Base-by-base conservation (phyloP, 2,888 invertebrate species). In the Drosophila algonquin region DNA sequence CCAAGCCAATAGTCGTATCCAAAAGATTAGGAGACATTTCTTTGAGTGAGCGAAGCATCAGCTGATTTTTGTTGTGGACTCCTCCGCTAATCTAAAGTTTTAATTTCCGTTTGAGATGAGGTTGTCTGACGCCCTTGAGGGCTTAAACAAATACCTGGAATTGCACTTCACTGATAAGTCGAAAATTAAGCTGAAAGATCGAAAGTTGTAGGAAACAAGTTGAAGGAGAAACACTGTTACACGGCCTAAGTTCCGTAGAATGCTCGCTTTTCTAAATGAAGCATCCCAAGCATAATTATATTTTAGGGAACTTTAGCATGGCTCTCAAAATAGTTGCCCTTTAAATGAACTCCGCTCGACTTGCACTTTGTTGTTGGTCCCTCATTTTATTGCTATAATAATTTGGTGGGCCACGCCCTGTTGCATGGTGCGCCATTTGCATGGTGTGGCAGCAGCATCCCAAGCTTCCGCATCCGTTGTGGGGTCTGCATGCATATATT, bases 401-500 rank as follows among this genome's bases (percentile, higher is more conserved):
- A 24, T 71, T 54, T 40, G n/a, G 27, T 27, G 14, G 14, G 75
- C 55, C 73, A 74, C 67, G 75, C 46, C 65, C 75, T 62, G 53
- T 68, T 75, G 62, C 70, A 18, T 75, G 70, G 63, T 72, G 71
- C 18, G 9, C 68, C 56, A 74, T 75, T 74, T 75, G 73, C 62
- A 67, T 75, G 70, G 63, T 72, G 71, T 32, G 50, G 52, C 40
- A 30, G 24, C 68, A 52, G 24, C 68, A 52, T 12, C 55, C 62
- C 10, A 30, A 50, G 46, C 32, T 45, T 51, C 44, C 45, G 40
- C 40, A 40, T 40, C 40, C 40, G 40, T n/a, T 40, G 14, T 52
- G 53, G 50, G 21, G 50, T 35, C 76, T 71, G 76, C 79, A 76
- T 84, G 82, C 85, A 82, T 82, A 87, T 40, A 81, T 82, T 87